A percentile compares a stretch with the other conserved stretches of the same genome.
These are phyloP conservation scores for Silurus asotus DNA, from an alignment of 2,113 vertebrate species.

Conservation along the genomic window DNA sequence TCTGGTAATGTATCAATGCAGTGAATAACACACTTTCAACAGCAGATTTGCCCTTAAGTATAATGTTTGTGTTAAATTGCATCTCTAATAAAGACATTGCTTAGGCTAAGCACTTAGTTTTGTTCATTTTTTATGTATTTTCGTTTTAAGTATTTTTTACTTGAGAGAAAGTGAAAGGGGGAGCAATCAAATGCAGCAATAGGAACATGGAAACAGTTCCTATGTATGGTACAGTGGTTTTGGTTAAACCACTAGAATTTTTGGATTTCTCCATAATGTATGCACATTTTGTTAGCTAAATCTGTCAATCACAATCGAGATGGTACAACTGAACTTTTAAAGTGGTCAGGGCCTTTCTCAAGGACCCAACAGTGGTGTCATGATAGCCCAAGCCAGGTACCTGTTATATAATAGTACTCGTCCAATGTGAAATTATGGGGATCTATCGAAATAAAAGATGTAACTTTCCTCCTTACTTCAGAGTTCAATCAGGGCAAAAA, in stretches of 20 bases:
- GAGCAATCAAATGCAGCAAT: neutral
- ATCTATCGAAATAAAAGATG: neutral
- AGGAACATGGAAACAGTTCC: neutral
- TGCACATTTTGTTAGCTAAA: neutral
- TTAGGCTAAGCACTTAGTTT: constrained; percentile 28
- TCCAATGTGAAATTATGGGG: neutral
- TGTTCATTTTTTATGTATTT: neutral
- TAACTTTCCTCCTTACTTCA: neutral
- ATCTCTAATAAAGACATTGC: constrained; percentile 38
- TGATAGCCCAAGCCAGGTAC: neutral
- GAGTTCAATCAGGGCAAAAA: neutral
- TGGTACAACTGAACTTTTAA: neutral
- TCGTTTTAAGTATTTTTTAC: too few species aligned
- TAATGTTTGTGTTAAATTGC: constrained; percentile 39
- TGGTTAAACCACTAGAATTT: neutral
- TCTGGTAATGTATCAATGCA: constrained; percentile 18
- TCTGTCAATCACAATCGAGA: neutral
- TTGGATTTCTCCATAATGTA: neutral
- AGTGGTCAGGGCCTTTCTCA: too few species aligned
- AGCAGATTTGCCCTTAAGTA: constrained; percentile 15
- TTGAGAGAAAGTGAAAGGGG: neutral
- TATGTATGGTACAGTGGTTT: neutral
- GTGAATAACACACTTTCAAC: constrained; percentile 31
- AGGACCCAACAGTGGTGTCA: too few species aligned
- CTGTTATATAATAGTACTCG: neutral